Base-by-base conservation (phyloP, 2,888 invertebrate genomes). In the Allygus modestus region DNA sequence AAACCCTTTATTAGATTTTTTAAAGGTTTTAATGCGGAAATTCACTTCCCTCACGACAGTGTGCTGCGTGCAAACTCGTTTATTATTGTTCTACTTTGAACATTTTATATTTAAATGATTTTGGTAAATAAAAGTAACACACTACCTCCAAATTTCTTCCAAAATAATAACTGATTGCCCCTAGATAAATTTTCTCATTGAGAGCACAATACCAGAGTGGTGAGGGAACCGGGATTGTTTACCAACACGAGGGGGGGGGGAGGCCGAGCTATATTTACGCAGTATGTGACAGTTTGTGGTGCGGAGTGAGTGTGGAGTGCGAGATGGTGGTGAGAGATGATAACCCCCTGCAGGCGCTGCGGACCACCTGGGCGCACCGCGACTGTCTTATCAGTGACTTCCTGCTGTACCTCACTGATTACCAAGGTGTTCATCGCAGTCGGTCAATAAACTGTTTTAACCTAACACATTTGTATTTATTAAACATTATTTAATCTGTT, bases 381-480 rank as follows among this genome's bases (percentile, higher is more conserved):
- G 88, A 90, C 65, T 91, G 90, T 86, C 87, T 79, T 28, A 90
- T 91, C 85, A 89, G 90, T 1, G 91, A 92, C 81, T 92, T 92
- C 87, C 88, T 92, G 77, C 89, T 90, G 86, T 92, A 91, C 88
- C 88, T 92, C 31, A 91, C 91, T 26, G 90, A 90, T 26, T 90
- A 92, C 89, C 92, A 92, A 92, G 92, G 92, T 92, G 89, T 20
- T 73, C 23, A 2, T 5, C 23, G 7, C 2, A 20, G 54, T 54
- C 20, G 54, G 23, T 11, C 54, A 23, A 54, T 23, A n/a, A 54
- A 54, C 54, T 23, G 23, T 54, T 54, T 23, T 23, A 54, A 23
- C 46, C 46, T 46, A 37, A 37, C 37, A 37, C 37, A 7, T 37
- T 9, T 37, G 4, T 37, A 37, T 37, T 37, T 46, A 46, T 15